Percentiles rank a stretch among this genome's conserved stretches.
Conservation (phyloP, 2,113 vertebrate species). For the Lepisosteus oculatus region DNA sequence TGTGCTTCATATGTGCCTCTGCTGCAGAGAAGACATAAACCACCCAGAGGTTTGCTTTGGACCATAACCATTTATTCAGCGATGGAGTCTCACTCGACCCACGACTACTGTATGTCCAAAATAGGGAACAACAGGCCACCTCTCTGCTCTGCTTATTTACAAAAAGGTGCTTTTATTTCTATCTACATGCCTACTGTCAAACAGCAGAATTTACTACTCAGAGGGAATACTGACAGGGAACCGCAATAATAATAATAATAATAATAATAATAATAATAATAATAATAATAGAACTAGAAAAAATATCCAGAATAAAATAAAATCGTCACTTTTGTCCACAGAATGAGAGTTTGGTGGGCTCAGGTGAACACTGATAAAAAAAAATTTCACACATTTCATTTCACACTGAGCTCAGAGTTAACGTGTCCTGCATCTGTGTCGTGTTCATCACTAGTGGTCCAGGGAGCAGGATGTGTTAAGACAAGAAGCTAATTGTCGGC, state of each 20-base stretch:
- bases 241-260: not conserved
- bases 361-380: conserved; percentile 7
- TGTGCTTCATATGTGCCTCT: no score
- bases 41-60: conserved; percentile 4
- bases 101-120: conserved; percentile 19
- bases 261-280: conserved; percentile 16
- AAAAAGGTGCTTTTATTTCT: conserved; percentile 33
- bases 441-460: no score
- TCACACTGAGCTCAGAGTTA: not conserved
- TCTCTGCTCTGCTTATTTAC: conserved; percentile 22
- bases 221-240: conserved; percentile 6
- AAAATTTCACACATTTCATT: conserved; percentile 18
- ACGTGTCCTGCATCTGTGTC: no score
- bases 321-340: conserved; percentile 14
- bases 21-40: not conserved
- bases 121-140: not conserved
- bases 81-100: conserved; percentile 25
- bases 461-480: no score
- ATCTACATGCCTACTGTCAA: conserved; percentile 16
- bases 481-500: no score
- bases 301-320: conserved; percentile 19
- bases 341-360: not conserved
- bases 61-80: conserved; percentile 34
- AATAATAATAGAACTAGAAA: not conserved
- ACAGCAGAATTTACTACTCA: conserved; percentile 17